Evolutionary conservation across 2,888 invertebrate species (phyloP), one percentile per base, ranked within the genome.

Genomic region (Dioctria linearis): DNA sequence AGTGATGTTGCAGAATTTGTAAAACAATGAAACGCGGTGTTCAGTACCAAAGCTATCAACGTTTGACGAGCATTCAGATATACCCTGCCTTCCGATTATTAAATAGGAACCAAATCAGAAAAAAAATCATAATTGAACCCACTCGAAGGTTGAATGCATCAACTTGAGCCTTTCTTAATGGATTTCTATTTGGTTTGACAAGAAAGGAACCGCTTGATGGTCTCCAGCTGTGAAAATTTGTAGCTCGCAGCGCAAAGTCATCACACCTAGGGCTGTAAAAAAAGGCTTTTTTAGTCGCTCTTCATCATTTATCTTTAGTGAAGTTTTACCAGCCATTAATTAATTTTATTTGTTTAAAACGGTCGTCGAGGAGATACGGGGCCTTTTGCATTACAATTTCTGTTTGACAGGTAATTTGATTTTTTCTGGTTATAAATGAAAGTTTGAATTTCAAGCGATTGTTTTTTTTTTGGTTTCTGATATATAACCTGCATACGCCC

Each of bases 201-300:
- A 78, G 78, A 66, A 78, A 78, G 66, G 66, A 78, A 25, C 78
- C 66, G 66, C 78, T 66, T 78, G 78, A 66, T 78, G 78, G 65
- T 80, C 57, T 75, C 80, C 80, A 75, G 66, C 80, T 57, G 80
- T 43, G 80, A 80, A 80, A 80, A 80, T 80, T 80, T 80, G 80
- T 80, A 49, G 46, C 75, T 75, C 65, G 65, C 80, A 75, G 80
- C 66, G 76, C 76, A 76, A 80, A 80, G 80, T 80, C 80, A 80
- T 80, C 80, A 80, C 80, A 80, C 80, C 76, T 80, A 78, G 73
- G 73, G 73, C 73, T 59, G 40, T 42, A 13, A 42, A 25, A 25
- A 75, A 59, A 49, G 73, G 11, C 73, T 43, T 75, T 69, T 78
- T 65, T n/a, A 49, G 63, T 51, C 49, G 65, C 49, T 65, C 46